Evolutionary conservation across 2,113 vertebrate species (phyloP), one percentile per base, ranked within the genome.

Genomic region (Actenoides lindsayi): DNA sequence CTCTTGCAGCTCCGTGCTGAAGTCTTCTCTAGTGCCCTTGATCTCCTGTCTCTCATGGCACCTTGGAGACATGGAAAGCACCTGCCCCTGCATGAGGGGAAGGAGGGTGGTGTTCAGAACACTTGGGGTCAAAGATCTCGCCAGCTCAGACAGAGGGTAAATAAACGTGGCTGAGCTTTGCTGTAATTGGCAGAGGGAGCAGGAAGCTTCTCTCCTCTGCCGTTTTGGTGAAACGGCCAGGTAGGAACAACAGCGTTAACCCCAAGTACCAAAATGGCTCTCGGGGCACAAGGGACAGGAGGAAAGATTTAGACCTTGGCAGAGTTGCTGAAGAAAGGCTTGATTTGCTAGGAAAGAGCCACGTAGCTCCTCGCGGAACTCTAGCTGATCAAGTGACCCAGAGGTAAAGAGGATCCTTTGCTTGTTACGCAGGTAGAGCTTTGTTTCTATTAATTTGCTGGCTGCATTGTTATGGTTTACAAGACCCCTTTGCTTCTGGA

Each of bases 91-190:
- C 1, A 0, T n/a, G 28, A 80, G 37, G 39, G n/a, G 59, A 69
- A 78, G 64, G 77, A 89, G 89, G 89, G 83, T 69, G 83, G 39
- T 39, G 87, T 44, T 95, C 24, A 46, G 70, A 79, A 25, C 6
- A 1, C 54, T 16, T 8, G 4, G 46, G 93, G 93, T 91, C 91
- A 94, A 93, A 95, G 94, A 92, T 89, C 93, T 89, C 70, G 57
- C 93, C 92, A 80, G 82, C 93, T 87, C 84, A 93, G 90, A 41
- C 63, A 7, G 37, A 62, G 87, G 71, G 87, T 96, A 96, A 96
- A 96, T 80, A 96, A 96, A 95, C 56, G 56, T 39, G 87, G 87
- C 69, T 76, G 84, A 62, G 89, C 70, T 64, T 30, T 73, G 87
- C 89, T 69, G 74, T 31, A 69, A 42, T 62, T 94, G 87, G 94